These are phyloP conservation scores for Etheostoma perlongum DNA, from an alignment of 2,797 vertebrate species.

Conservation along the genomic window DNA sequence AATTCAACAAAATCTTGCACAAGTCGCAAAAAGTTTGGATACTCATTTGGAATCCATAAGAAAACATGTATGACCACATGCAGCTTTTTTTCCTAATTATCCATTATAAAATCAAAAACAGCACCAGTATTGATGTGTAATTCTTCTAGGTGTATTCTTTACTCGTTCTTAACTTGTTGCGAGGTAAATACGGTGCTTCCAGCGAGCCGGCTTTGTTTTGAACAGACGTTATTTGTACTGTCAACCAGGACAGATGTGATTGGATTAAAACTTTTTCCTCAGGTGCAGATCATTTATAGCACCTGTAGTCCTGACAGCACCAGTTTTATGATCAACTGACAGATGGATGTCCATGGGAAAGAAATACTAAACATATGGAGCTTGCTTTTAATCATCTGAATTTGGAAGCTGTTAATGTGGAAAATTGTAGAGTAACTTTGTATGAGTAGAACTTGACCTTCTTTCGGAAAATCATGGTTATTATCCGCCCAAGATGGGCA, in stretches of 20 bases:
- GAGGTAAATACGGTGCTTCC: not conserved
- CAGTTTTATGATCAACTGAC: slow-evolving; percentile 26
- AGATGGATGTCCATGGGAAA: slow-evolving; percentile 32
- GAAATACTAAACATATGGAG: slow-evolving; percentile 35
- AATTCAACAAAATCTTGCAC: not conserved
- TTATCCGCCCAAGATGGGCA: not conserved
- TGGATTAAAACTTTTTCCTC: slow-evolving; percentile 41
- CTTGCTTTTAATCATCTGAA: slow-evolving; percentile 24
- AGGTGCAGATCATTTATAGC: slow-evolving; percentile 23
- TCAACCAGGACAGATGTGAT: slow-evolving; percentile 27
- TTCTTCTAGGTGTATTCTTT: not conserved
- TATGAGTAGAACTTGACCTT: slow-evolving; percentile 7
- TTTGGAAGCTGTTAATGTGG: slow-evolving; percentile 2
- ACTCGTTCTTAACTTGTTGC: not conserved
- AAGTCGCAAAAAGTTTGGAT: not conserved
- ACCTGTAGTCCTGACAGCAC: slow-evolving; percentile 9
- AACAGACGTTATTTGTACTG: slow-evolving; percentile 17
- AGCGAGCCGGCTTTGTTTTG: not conserved
- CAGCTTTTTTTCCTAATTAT: not conserved
- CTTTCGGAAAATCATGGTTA: slow-evolving; percentile 1
- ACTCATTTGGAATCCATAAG: not conserved
- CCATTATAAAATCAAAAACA: not conserved
- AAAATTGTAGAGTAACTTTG: not conserved
- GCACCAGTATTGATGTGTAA: not conserved
- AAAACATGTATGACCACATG: not conserved